These are phyloP conservation scores for Heterodera carotae DNA, from an alignment of 1,140 invertebrate genomes.

Conservation along the genomic window DNA sequence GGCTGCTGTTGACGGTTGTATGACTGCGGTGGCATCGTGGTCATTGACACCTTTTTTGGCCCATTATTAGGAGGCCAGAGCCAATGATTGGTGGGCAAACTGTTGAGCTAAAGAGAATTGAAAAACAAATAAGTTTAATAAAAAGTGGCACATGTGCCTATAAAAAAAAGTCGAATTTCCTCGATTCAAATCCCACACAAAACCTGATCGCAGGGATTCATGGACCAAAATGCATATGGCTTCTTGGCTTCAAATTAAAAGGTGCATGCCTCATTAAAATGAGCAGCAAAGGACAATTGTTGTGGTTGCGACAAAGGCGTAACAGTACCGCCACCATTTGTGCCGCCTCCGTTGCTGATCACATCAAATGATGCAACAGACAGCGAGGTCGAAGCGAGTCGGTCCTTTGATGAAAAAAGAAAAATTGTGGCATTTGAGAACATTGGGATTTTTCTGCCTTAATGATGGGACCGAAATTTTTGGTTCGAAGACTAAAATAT, in stretches of 20 bases:
- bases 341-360: not conserved
- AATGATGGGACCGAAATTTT: no score
- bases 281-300: not conserved
- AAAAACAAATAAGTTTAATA: not conserved
- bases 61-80: not conserved
- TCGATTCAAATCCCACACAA: no score
- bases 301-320: not conserved
- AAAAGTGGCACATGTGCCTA: no score
- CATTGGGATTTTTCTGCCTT: no score
- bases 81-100: not conserved
- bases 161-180: no score
- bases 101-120: not conserved
- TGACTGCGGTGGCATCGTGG: not conserved
- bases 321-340: not conserved
- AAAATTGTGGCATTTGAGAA: no score
- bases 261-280: not conserved
- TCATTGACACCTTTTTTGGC: not conserved
- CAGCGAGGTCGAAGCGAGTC: not conserved
- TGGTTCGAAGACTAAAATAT: not conserved
- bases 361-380: not conserved
- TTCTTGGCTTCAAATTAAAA: no score
- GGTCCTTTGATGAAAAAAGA: not conserved
- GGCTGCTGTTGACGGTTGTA: not conserved
- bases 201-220: no score
- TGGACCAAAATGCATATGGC: no score